These are phyloP conservation scores for Stictocephala bisonia DNA, from an alignment of 2,888 invertebrate species.

Conservation along the genomic window DNA sequence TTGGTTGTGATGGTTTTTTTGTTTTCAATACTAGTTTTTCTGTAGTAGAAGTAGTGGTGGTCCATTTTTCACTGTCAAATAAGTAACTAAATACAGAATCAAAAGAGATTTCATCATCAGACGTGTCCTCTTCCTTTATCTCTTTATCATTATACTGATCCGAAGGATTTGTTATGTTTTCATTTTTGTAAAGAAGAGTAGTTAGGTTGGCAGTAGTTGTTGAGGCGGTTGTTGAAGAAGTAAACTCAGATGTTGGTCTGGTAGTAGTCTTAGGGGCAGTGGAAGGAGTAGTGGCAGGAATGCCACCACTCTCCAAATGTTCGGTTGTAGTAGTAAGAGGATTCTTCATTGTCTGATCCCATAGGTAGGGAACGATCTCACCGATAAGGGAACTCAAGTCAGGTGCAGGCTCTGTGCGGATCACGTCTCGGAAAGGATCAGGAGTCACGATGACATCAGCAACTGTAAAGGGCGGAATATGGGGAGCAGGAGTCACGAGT, in stretches of 20 bases:
- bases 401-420: constrained; percentile 54
- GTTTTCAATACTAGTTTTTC: neutral
- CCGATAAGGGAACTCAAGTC: constrained; percentile 53
- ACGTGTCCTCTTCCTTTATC: constrained; percentile 31
- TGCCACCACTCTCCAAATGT: constrained; percentile 25
- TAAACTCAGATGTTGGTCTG: constrained; percentile 44
- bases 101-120: constrained; percentile 68
- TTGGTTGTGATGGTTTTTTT: neutral
- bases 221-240: constrained; percentile 33
- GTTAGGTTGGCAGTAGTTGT: constrained; percentile 12
- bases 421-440: constrained; percentile 53
- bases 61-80: constrained; percentile 64
- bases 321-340: constrained; percentile 28
- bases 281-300: constrained; percentile 47
- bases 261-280: constrained; percentile 52
- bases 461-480: constrained; percentile 54
- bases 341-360: constrained; percentile 32
- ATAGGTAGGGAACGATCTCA: constrained; percentile 49
- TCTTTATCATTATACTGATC: constrained; percentile 67
- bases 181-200: neutral
- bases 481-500: constrained; percentile 59
- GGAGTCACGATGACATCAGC: constrained; percentile 54
- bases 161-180: constrained; percentile 55
- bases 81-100: constrained; percentile 73
- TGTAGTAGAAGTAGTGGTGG: no score